Conservation (phyloP, 1,140 invertebrate species). For the Heliconius congener region DNA sequence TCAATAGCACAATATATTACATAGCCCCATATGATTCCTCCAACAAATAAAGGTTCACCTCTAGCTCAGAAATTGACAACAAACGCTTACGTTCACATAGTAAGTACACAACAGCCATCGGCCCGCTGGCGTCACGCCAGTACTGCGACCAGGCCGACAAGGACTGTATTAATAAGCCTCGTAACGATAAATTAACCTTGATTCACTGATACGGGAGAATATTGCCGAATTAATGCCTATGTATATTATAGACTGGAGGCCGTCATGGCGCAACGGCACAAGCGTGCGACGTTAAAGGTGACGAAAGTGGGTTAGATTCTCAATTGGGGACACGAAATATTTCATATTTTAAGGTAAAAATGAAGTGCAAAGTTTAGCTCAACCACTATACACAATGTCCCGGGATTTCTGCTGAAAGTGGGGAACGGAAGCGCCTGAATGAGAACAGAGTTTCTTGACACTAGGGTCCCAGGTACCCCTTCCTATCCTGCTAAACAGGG, state of each 20-base stretch:
- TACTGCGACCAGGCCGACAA: constrained; percentile 36
- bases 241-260: background rate
- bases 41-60: background rate
- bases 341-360: too few relatives aligned
- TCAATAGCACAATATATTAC: background rate
- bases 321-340: too few relatives aligned
- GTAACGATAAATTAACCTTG: constrained; percentile 44
- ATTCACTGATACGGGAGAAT: constrained; percentile 32
- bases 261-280: too few relatives aligned
- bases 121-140: constrained; percentile 39
- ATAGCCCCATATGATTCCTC: background rate
- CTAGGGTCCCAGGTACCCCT: too few relatives aligned
- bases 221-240: constrained; percentile 20
- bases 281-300: too few relatives aligned
- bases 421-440: too few relatives aligned
- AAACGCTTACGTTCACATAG: constrained; percentile 14
- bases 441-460: too few relatives aligned
- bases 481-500: too few relatives aligned
- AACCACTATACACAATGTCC: too few relatives aligned
- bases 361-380: too few relatives aligned
- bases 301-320: too few relatives aligned
- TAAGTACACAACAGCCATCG: constrained; percentile 21
- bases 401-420: too few relatives aligned
- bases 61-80: constrained; percentile 24
- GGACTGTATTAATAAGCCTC: constrained; percentile 45